Evolutionary conservation across 2,888 invertebrate genomes (phyloP), one percentile per base, ranked within the genome.

Genomic region (Notocelia uddmanniana): DNA sequence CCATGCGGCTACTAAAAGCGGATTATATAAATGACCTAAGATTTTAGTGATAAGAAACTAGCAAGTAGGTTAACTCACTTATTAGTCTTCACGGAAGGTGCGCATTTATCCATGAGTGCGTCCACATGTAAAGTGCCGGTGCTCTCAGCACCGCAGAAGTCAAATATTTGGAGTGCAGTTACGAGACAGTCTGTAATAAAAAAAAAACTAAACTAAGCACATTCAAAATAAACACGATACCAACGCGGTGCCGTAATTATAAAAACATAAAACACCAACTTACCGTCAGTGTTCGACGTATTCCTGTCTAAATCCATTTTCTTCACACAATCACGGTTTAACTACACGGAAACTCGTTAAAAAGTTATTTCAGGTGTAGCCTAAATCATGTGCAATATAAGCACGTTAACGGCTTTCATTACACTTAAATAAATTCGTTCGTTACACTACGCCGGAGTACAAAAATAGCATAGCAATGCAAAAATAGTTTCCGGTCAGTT

Each of bases 121-220:
- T 92, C 87, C 62, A 93, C 91, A 74, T 85, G 85, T 76, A 93
- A 79, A 74, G 85, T 84, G 62, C 86, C 86, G 50, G 85, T 81
- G 76, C 81, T 88, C 58, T 90, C 87, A 11, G 85, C 87, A 73
- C 91, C 91, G 79, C 91, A 93, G 80, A 84, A 89, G 77, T 91
- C 88, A 83, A 93, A 93, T 82, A 93, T 91, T 77, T 92, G 91
- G 58, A 85, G 81, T 70, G 93, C 93, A 71, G 91, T 92, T 81
- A 87, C 85, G 76, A 87, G 85, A 84, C 89, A 92, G 76, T 91
- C 93, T 93, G 87, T 74, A 89, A 85, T 83, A 82, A 76, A 80
- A 81, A 80, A 79, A 79, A n/a, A n/a, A n/a, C n/a, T 81, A 83
- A 84, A 79, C 83, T 83, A 83, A 83, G 83, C 75, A 78, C 75